Percentiles rank a stretch among this genome's conserved stretches.
Evolutionary conservation across 2,797 vertebrate genomes (phyloP).

Genomic region (Apogon talboti): DNA sequence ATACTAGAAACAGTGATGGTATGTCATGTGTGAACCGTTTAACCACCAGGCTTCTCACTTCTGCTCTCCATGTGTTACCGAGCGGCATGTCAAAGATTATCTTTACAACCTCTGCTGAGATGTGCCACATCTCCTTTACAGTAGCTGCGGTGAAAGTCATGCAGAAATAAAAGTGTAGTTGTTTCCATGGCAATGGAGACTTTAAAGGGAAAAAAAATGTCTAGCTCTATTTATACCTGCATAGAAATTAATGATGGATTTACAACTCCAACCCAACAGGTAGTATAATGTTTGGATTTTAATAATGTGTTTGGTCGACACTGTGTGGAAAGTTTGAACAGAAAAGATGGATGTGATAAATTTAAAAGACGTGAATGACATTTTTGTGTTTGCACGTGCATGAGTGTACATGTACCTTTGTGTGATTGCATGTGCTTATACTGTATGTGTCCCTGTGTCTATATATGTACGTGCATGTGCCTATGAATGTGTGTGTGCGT

Average conservation of each 20-base stretch:
- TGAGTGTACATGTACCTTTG: neutral
- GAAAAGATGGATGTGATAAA: neutral
- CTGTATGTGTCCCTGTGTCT: no score
- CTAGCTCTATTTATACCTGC: neutral
- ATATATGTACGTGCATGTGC: no score
- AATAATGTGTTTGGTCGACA: neutral
- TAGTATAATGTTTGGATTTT: neutral
- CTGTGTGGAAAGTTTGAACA: neutral
- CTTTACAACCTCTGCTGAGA: conserved; percentile 14
- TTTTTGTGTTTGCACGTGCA: neutral
- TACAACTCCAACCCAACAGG: neutral
- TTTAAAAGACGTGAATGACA: neutral
- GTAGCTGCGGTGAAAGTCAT: conserved; percentile 78
- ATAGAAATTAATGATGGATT: neutral
- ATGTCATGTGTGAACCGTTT: conserved; percentile 17
- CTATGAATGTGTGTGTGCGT: neutral
- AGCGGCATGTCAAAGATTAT: conserved; percentile 20
- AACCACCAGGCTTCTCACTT: conserved; percentile 10
- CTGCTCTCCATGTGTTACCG: neutral
- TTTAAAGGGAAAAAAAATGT: conserved; percentile 32
- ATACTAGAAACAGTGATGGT: neutral
- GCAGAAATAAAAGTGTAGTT: conserved; percentile 72
- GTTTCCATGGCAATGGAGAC: conserved; percentile 85
- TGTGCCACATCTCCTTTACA: conserved; percentile 23
- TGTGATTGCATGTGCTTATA: neutral